phyloP scores from a whole-genome alignment of 2,888 invertebrate genomes.

The Hipparchia sbordonii region DNA sequence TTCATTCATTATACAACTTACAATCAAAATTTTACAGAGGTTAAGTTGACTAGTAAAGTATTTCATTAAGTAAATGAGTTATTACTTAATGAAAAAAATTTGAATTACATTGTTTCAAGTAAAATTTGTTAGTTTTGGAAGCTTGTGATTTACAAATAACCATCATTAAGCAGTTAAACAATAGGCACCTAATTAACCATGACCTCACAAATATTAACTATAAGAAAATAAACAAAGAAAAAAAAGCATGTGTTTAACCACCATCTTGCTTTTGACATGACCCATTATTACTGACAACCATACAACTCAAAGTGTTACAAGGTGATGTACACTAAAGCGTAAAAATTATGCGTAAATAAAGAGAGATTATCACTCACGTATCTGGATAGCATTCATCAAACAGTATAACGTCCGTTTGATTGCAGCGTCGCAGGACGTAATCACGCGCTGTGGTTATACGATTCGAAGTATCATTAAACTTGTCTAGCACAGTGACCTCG shows the following conservation, averaged over 20 bases:
- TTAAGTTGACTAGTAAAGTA: no score
- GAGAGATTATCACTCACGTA: conserved; percentile 72
- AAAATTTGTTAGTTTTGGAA: not conserved
- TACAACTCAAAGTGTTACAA: conserved; percentile 14
- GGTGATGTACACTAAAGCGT: not conserved
- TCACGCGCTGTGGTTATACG: conserved; percentile 70
- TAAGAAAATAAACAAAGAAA: conserved; percentile 7
- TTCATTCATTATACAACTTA: no score
- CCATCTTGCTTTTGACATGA: conserved; percentile 43
- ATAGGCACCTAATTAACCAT: no score
- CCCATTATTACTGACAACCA: conserved; percentile 30
- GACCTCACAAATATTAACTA: no score
- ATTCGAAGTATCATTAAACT: conserved; percentile 66
- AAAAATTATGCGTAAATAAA: conserved; percentile 11
- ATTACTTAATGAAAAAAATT: no score
- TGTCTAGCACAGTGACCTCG: conserved; percentile 73
- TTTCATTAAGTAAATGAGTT: no score
- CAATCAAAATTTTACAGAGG: no score
- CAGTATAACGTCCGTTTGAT: conserved; percentile 83
- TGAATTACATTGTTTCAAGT: no score
- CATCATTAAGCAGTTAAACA: not conserved
- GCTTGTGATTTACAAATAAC: not conserved
- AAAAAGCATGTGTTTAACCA: conserved; percentile 35
- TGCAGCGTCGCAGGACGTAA: conserved; percentile 85
- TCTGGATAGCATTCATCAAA: conserved; percentile 87